phyloP scores from a whole-genome alignment of 2,113 vertebrate species.

The Boleophthalmus pectinirostris region DNA sequence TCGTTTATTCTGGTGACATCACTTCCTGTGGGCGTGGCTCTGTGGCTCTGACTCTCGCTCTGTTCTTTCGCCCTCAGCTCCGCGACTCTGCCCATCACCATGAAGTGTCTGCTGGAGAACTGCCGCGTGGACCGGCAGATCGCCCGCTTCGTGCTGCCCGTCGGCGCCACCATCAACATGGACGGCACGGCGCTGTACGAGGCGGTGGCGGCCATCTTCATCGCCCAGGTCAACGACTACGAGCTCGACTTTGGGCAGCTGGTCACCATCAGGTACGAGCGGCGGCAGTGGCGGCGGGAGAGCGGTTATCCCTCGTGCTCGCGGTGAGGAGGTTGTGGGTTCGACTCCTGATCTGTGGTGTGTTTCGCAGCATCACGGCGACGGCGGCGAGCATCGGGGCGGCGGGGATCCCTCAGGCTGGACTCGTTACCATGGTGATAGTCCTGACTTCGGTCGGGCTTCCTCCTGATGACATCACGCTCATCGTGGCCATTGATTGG shows the following conservation, averaged over 20 bases:
- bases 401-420: conserved; percentile 85
- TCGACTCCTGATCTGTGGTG: no score
- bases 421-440: conserved; percentile 89
- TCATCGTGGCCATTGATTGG: conserved; percentile 88
- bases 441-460: conserved; percentile 88
- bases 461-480: conserved; percentile 85
- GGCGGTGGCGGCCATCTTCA: conserved; percentile 88
- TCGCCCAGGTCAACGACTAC: conserved; percentile 87
- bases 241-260: conserved; percentile 88
- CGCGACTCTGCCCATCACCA: conserved; percentile 88
- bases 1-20: no score
- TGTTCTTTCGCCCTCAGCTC: conserved; percentile 73
- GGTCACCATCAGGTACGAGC: conserved; percentile 85
- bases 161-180: conserved; percentile 91
- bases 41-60: no score
- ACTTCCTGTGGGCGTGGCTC: no score
- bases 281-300: no score
- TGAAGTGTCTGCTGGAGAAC: conserved; percentile 90
- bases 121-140: conserved; percentile 84
- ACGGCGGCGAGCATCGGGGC: conserved; percentile 82
- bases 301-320: no score
- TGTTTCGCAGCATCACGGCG: conserved; percentile 73
- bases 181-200: conserved; percentile 88
- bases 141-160: conserved; percentile 85
- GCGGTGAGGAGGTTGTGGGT: no score